A percentile compares a stretch with the other conserved stretches of the same genome.
These are phyloP conservation scores for Leucoptera coffeella DNA, from an alignment of 2,888 invertebrate genomes.

Conservation along the genomic window DNA sequence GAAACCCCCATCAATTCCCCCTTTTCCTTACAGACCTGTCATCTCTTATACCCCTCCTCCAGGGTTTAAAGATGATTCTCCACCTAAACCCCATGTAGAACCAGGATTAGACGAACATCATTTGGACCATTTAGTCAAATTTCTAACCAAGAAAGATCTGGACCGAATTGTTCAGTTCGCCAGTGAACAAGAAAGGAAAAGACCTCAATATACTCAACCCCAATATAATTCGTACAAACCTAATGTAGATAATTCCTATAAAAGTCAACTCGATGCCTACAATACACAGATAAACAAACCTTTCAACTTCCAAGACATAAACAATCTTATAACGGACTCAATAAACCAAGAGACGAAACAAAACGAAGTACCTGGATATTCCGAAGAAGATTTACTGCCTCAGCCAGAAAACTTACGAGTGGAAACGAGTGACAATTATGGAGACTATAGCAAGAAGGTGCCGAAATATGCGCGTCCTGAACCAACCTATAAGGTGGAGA, in stretches of 20 bases:
- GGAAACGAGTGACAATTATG: slow-evolving; percentile 14
- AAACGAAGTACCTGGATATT: too few relatives aligned
- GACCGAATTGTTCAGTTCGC: slow-evolving; percentile 29
- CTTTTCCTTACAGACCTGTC: slow-evolving; percentile 12
- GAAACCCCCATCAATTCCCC: slow-evolving; percentile 16
- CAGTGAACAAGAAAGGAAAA: slow-evolving; percentile 12
- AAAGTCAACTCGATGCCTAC: too few relatives aligned
- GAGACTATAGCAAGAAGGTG: slow-evolving; percentile 24
- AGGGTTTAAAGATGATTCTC: slow-evolving; percentile 14
- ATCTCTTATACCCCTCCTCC: slow-evolving; percentile 33
- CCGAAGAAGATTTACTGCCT: slow-evolving; percentile 22
- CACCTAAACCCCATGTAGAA: slow-evolving; percentile 8
- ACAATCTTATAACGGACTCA: too few relatives aligned
- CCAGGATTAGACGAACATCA: slow-evolving; percentile 25
- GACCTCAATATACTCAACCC: too few relatives aligned
- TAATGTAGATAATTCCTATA: too few relatives aligned
- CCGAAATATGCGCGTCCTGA: slow-evolving; percentile 17
- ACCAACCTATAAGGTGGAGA: slow-evolving; percentile 21
- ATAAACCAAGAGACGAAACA: too few relatives aligned
- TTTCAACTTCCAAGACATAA: too few relatives aligned
- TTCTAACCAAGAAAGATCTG: slow-evolving; percentile 31
- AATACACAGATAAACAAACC: too few relatives aligned
- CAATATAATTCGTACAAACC: too few relatives aligned
- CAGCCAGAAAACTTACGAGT: slow-evolving; percentile 24
- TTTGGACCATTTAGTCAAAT: slow-evolving; percentile 25